Conservation (phyloP, 2,888 invertebrate species). For the Synergus japonicus region DNA sequence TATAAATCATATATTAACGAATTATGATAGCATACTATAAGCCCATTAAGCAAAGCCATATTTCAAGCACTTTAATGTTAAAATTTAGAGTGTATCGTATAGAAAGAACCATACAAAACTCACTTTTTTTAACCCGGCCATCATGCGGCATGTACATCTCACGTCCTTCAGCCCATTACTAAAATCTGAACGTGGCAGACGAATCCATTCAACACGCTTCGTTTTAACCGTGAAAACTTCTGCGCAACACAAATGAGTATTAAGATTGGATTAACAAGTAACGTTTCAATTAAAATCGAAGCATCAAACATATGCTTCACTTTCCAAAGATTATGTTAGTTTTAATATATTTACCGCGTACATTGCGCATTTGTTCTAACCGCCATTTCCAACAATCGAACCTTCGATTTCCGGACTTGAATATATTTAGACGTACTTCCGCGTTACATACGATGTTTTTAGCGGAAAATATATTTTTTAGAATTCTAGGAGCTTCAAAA, state of each 20-base stretch:
- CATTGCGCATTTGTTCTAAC: background rate
- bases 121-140: constrained; percentile 25
- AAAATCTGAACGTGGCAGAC: constrained; percentile 5
- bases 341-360: background rate
- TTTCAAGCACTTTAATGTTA: background rate
- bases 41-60: background rate
- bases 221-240: background rate
- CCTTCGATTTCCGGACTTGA: background rate
- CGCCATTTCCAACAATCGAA: constrained; percentile 17
- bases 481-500: background rate
- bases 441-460: background rate
- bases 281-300: background rate
- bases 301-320: background rate
- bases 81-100: background rate
- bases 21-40: background rate
- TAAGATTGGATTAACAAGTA: background rate
- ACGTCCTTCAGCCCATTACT: constrained; percentile 37
- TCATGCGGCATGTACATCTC: constrained; percentile 21
- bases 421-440: background rate
- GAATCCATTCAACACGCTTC: background rate
- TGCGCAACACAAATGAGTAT: background rate
- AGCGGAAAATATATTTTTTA: background rate
- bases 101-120: background rate
- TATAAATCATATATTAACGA: background rate
- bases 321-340: background rate